Conservation (phyloP, 1,140 invertebrate genomes). For the Homalodisca vitripennis region DNA sequence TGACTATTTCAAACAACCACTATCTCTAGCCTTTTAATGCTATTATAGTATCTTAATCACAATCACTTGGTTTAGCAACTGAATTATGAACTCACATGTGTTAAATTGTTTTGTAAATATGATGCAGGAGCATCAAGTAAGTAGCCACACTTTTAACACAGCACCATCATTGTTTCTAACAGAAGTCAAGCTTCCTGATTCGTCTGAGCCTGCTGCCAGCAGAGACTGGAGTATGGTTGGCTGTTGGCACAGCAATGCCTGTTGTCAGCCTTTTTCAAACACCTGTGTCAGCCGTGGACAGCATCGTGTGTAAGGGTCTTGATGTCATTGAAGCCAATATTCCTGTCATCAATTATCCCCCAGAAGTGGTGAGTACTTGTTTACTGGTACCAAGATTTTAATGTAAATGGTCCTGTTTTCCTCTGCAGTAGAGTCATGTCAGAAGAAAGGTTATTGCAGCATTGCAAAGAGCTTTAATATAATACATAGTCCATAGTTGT, state of each 20-base stretch:
- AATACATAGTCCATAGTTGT: no score
- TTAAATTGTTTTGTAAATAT: background rate
- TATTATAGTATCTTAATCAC: background rate
- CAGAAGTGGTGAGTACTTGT: constrained; percentile 67
- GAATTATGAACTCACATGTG: background rate
- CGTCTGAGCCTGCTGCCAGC: constrained; percentile 71
- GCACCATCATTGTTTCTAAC: constrained; percentile 24
- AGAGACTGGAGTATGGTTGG: constrained; percentile 63
- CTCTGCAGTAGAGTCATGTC: no score
- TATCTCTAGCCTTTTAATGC: background rate
- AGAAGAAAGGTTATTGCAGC: no score
- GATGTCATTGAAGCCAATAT: constrained; percentile 73
- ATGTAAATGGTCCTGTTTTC: no score
- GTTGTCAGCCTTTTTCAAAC: constrained; percentile 64
- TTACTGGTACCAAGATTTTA: no score
- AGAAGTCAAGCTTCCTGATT: constrained; percentile 67
- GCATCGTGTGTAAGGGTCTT: constrained; percentile 69
- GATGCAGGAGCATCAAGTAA: background rate
- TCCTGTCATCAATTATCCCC: constrained; percentile 71
- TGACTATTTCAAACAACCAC: background rate
- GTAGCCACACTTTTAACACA: no score
- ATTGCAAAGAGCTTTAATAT: no score
- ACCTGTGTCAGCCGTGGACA: constrained; percentile 67
- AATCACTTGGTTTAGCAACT: background rate
- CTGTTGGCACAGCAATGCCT: constrained; percentile 64